Evolutionary conservation across 2,113 vertebrate genomes (phyloP).

Genomic region (Galemys pyrenaicus): DNA sequence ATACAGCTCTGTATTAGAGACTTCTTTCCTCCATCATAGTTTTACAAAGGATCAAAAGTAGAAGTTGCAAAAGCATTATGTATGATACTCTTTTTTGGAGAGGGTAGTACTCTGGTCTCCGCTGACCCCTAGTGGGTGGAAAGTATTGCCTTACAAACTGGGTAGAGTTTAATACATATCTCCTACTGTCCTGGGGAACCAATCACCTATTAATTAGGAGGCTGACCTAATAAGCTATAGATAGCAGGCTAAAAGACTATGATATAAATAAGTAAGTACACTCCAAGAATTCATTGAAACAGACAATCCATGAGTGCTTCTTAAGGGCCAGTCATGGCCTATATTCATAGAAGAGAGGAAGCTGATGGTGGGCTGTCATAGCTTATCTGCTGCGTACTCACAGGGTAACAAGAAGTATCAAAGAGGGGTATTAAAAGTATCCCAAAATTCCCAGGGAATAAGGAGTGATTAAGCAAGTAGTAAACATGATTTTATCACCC

Average conservation of each 20-base stretch:
- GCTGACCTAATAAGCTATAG: not conserved
- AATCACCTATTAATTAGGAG: not conserved
- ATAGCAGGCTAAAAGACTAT: not conserved
- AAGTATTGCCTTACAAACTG: not conserved
- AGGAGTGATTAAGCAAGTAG: not conserved
- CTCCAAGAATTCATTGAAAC: not conserved
- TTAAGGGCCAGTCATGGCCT: not conserved
- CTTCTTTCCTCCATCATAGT: not conserved
- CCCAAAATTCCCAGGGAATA: not conserved
- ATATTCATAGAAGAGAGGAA: not conserved
- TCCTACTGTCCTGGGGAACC: not conserved
- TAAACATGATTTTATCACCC: conserved; percentile 1
- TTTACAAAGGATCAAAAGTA: not conserved
- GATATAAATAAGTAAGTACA: not conserved
- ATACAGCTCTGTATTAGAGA: not conserved
- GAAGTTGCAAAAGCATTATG: not conserved
- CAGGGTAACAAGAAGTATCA: not conserved
- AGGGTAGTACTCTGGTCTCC: not conserved
- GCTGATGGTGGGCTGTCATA: not conserved
- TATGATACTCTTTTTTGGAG: not conserved
- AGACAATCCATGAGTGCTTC: not conserved
- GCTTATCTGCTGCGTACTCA: not conserved
- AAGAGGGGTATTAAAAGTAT: not conserved
- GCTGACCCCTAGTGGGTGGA: not conserved
- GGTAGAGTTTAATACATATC: not conserved